Evolutionary conservation across 1,140 invertebrate genomes (phyloP).

Genomic region (Rhagoletis zephyria): DNA sequence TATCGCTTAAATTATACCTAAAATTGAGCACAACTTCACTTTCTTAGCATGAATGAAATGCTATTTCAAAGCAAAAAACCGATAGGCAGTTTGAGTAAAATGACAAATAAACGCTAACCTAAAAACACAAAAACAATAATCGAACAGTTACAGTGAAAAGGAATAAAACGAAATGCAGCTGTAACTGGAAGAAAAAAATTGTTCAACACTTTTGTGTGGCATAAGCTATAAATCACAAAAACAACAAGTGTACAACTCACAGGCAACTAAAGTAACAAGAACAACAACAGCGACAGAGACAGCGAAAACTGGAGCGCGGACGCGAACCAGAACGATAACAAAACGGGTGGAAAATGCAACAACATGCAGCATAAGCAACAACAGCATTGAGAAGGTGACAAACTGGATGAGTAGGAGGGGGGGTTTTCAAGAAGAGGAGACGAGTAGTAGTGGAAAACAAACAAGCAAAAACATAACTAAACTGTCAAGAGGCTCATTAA

Average conservation of each 20-base stretch:
- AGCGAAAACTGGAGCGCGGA: slow-evolving; percentile 13
- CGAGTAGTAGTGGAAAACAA: slow-evolving; percentile 62
- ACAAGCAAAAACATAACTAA: slow-evolving; percentile 57
- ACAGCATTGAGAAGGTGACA: not conserved
- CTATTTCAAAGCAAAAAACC: not conserved
- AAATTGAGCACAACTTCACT: not conserved
- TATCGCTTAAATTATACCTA: not conserved
- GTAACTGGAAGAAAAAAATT: slow-evolving; percentile 25
- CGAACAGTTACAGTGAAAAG: not conserved
- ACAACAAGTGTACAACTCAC: slow-evolving; percentile 5
- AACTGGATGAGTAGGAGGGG: not conserved
- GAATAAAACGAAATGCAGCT: not conserved
- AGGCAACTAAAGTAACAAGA: slow-evolving; percentile 57
- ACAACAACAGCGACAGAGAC: slow-evolving; percentile 55
- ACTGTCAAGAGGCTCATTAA: slow-evolving; percentile 73
- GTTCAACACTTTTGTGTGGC: slow-evolving; percentile 43
- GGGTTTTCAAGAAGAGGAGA: slow-evolving; percentile 47
- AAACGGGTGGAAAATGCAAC: slow-evolving; percentile 52
- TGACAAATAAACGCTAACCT: slow-evolving; percentile 1
- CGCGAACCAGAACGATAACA: slow-evolving; percentile 52
- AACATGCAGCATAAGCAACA: not conserved
- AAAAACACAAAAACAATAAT: not conserved
- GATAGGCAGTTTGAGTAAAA: not conserved
- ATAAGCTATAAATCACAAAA: slow-evolving; percentile 39
- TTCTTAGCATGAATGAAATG: not conserved